Conservation (phyloP, 2,113 vertebrate genomes). For the Ophthalmotilapia sp. region DNA sequence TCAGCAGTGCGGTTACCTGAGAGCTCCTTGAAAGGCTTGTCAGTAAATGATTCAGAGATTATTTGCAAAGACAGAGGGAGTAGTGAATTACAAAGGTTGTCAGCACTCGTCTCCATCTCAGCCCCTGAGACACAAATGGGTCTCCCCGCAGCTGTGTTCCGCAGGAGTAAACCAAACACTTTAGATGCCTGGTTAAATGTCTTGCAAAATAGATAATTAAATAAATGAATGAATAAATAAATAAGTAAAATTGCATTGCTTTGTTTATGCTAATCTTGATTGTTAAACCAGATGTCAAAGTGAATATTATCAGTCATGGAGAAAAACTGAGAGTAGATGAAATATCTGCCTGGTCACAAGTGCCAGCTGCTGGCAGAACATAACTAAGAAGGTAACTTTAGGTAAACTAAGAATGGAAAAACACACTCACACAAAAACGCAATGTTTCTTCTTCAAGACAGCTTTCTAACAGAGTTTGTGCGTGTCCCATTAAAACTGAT, state of each 20-base stretch:
- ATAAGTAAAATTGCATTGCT: not conserved
- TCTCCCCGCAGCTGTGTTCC: not conserved
- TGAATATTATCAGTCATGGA: not conserved
- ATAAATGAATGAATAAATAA: not conserved
- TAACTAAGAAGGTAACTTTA: not conserved
- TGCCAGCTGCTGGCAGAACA: not conserved
- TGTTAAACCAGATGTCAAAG: not conserved
- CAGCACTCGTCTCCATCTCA: not conserved
- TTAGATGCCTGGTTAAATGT: not conserved
- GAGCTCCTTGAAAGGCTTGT: not conserved
- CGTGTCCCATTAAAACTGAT: not conserved
- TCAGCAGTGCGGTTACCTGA: not conserved
- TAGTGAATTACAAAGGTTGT: not conserved
- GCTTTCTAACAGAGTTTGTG: not conserved
- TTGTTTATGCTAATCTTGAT: not conserved
- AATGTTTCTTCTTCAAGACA: not conserved
- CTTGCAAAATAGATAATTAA: not conserved
- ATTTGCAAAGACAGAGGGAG: not conserved
- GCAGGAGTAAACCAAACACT: not conserved
- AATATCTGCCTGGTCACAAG: not conserved
- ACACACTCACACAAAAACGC: not conserved
- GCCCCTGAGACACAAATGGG: not conserved
- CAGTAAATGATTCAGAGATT: not conserved
- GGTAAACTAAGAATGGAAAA: not conserved
- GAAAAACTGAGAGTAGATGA: not conserved